Percentiles rank a stretch among this genome's conserved stretches.
Evolutionary conservation across 1,140 invertebrate species (phyloP).

Genomic region (Pentalonia nigronervosa): DNA sequence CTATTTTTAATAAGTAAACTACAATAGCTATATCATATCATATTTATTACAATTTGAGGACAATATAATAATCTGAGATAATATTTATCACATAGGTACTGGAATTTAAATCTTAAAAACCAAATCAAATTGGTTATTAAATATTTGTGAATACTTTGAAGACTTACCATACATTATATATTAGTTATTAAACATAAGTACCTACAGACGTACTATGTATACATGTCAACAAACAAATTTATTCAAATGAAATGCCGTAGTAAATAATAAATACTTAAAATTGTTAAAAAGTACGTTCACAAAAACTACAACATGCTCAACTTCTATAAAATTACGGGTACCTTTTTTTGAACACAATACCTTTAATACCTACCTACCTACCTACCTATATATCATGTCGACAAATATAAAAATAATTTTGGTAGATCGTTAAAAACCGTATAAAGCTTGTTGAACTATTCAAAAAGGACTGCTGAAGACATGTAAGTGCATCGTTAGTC

Average conservation of each 20-base stretch:
- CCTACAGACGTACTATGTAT: not conserved
- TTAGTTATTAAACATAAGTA: not conserved
- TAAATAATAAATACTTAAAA: not conserved
- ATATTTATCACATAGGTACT: not conserved
- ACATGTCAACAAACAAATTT: not conserved
- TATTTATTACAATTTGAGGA: not conserved
- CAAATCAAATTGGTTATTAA: not conserved
- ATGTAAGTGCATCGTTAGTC: not conserved
- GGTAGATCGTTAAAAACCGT: constrained; percentile 9
- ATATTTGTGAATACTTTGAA: not conserved
- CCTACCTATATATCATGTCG: not conserved
- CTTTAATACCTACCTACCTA: not conserved
- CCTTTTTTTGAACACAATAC: constrained; percentile 1
- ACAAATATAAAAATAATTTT: constrained; percentile 10
- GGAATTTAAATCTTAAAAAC: not conserved
- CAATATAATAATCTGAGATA: not conserved
- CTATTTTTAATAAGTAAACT: not conserved
- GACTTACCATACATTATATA: not conserved
- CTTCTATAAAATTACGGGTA: not conserved
- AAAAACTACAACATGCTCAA: constrained; percentile 1
- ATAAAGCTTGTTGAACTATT: constrained; percentile 17
- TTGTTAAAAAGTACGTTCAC: not conserved
- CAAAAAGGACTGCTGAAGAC: constrained; percentile 1
- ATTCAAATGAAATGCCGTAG: not conserved
- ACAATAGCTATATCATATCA: not conserved